Evolutionary conservation across 1,140 invertebrate species (phyloP).

Genomic region (Panagrolaimus sp.): DNA sequence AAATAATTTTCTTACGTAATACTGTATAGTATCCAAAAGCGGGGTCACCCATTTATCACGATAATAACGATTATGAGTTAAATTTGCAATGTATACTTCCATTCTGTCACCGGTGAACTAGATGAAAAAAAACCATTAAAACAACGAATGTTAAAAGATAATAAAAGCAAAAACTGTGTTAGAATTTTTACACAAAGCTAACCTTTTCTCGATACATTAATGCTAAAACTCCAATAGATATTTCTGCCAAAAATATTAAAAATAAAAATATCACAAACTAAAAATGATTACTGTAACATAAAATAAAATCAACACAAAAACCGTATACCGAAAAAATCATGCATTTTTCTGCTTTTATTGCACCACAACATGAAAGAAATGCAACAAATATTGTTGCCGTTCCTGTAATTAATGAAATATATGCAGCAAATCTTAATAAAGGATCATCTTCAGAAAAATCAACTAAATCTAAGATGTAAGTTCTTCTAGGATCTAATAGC

Average conservation of each 20-base stretch:
- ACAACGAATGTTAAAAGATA: conserved; percentile 9
- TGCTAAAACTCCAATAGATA: conserved; percentile 37
- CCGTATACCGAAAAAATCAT: conserved; percentile 28
- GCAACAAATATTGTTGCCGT: conserved; percentile 26
- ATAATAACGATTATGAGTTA: conserved; percentile 52
- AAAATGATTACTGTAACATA: conserved; percentile 30
- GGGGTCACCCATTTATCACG: conserved; percentile 56
- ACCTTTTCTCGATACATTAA: conserved; percentile 48
- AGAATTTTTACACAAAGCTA: neutral
- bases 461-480: conserved; percentile 40
- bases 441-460: conserved; percentile 48
- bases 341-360: conserved; percentile 38
- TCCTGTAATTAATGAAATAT: conserved; percentile 27
- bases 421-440: conserved; percentile 34
- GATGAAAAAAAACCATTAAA: conserved; percentile 14
- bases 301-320: neutral
- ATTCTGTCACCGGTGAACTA: conserved; percentile 48
- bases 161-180: neutral
- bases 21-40: conserved; percentile 51
- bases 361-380: conserved; percentile 35
- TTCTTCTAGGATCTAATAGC: conserved; percentile 35
- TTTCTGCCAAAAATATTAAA: conserved; percentile 35
- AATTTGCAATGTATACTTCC: conserved; percentile 47
- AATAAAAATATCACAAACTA: conserved; percentile 42
- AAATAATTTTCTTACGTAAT: conserved; percentile 39